Conservation (phyloP, 2,888 invertebrate species). For the Drosophila prostipennis region DNA sequence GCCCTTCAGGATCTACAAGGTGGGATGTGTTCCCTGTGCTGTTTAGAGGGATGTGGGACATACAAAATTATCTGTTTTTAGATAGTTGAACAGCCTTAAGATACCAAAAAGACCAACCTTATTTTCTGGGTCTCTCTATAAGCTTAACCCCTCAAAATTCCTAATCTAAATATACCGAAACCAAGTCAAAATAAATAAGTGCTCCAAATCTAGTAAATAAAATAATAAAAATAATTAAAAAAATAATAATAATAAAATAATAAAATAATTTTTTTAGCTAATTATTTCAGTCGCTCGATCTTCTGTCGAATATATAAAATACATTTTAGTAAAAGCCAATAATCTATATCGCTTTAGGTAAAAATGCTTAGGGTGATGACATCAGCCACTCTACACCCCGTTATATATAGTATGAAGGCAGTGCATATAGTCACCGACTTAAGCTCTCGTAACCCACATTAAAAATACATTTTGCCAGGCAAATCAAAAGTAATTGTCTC, state of each 20-base stretch:
- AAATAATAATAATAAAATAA: no score
- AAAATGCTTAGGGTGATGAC: neutral
- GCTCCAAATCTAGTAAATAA: no score
- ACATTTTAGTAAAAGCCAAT: no score
- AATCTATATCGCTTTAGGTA: neutral
- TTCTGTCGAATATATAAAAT: no score
- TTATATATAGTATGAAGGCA: neutral
- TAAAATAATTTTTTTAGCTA: no score
- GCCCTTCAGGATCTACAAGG: conserved; percentile 85
- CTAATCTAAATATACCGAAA: neutral
- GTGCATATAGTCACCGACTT: conserved; percentile 2
- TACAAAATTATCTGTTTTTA: no score
- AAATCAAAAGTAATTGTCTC: conserved; percentile 72
- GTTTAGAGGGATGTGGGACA: no score
- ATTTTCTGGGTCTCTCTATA: neutral
- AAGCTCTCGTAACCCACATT: conserved; percentile 17
- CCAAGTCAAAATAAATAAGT: neutral
- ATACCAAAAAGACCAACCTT: no score
- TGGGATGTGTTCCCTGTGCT: conserved; percentile 42
- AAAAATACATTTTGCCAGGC: conserved; percentile 50
- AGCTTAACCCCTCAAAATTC: neutral
- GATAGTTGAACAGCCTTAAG: no score
- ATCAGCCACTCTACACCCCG: neutral
- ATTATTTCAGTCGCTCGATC: no score
- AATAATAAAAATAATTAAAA: no score